These are phyloP conservation scores for Halichoerus grypus DNA, from an alignment of 2,113 vertebrate species.

Conservation along the genomic window DNA sequence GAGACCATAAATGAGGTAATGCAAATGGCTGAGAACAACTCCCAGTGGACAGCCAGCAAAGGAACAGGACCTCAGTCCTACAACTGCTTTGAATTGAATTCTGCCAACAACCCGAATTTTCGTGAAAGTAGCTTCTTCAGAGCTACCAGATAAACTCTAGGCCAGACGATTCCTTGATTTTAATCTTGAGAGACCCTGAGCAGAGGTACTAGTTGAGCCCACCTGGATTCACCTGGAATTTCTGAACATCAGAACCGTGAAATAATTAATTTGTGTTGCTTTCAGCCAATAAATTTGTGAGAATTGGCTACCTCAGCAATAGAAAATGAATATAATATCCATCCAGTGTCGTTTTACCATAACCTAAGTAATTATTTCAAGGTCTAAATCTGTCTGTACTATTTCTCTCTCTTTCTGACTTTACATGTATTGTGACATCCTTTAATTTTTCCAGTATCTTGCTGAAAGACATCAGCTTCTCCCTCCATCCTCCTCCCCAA, in stretches of 20 bases:
- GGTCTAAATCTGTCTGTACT: background rate
- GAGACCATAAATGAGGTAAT: no score
- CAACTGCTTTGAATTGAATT: background rate
- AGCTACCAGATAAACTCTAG: background rate
- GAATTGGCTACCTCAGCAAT: background rate
- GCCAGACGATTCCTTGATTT: background rate
- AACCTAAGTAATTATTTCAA: background rate
- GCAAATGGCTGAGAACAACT: background rate
- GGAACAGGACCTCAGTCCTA: background rate
- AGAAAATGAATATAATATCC: background rate
- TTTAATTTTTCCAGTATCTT: background rate
- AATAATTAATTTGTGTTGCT: background rate
- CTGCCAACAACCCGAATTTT: background rate
- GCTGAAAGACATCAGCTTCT: background rate
- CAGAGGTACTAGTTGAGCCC: background rate
- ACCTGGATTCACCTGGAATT: background rate
- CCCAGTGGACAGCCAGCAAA: rapidly evolving
- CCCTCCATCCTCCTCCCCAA: background rate
- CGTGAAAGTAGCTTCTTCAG: background rate
- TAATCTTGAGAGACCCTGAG: background rate
- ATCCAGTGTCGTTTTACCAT: background rate
- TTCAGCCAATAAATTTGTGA: background rate
- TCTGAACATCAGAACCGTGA: background rate
- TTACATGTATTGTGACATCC: background rate
- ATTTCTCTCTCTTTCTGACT: background rate